Evolutionary conservation across 2,797 vertebrate genomes (phyloP), one percentile per base, ranked within the genome.

Genomic region (Morelia viridis): DNA sequence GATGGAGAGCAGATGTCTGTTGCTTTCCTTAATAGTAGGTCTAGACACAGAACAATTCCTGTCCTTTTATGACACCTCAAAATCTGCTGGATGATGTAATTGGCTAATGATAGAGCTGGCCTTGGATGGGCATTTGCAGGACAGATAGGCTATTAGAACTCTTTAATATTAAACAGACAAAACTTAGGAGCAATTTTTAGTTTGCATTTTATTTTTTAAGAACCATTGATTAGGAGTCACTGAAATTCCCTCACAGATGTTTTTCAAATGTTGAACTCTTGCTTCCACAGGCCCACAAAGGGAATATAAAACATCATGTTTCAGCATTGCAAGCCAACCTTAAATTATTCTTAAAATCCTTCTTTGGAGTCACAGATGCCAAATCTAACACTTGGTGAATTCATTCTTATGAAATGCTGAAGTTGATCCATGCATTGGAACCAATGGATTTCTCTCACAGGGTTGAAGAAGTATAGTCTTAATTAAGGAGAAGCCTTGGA

Each of bases 381-480:
- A 92, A 92, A 90, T 87, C 65, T 92, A 87, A 90, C 92, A 92
- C 92, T 64, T 92, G 86, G 65, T 92, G 91, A 89, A 50, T 83
- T 68, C 89, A 90, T 90, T 90, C 85, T 71, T 92, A 50, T 86
- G 28, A 50, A 61, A 19, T 61, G 26, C 6, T 90, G 57, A 53
- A 62, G 46, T 58, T 71, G 65, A 61, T 90, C n/a, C 84, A 80
- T 76, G 58, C 8, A 56, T 17, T 62, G 76, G 60, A 60, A 86
- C 56, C 35, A 56, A 17, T 12, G 46, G 17, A 56, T n/a, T 89
- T 85, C 5, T 84, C 13, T 41, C 50, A 46, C 15, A 3, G 35
- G 17, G 19, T 50, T 57, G 31, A 53, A 17, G 50, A 91, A 68
- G 41, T 90, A 15, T 6, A 60, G 71, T 50, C 35, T 68, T 68